phyloP scores from a whole-genome alignment of 2,113 vertebrate genomes.

The Mustela lutreola region DNA sequence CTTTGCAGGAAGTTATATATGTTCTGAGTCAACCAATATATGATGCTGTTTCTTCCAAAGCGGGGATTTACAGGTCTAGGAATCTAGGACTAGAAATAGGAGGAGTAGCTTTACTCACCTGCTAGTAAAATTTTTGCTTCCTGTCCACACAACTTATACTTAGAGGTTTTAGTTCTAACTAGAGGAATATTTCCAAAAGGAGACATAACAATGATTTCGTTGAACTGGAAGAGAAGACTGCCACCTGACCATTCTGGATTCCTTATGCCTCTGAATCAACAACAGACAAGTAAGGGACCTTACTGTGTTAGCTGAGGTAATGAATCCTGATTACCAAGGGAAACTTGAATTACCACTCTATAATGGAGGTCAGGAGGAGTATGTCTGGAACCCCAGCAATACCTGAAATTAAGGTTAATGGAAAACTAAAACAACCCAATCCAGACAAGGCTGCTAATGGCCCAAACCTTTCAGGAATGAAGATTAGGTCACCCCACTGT shows the following conservation, averaged over 20 bases:
- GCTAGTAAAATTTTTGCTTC: not conserved
- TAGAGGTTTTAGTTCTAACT: not conserved
- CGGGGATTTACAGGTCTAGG: not conserved
- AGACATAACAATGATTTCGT: not conserved
- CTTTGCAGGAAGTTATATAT: not conserved
- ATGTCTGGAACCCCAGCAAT: not conserved
- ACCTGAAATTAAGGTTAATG: not conserved
- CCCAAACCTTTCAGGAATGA: not conserved
- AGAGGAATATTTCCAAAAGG: not conserved
- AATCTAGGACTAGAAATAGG: not conserved
- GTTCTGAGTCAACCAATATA: not conserved
- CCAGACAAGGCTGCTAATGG: not conserved
- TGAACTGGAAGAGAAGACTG: not conserved
- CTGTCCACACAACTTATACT: not conserved
- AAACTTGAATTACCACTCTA: not conserved
- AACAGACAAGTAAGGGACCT: not conserved
- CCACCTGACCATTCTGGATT: not conserved
- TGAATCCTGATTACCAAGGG: not conserved
- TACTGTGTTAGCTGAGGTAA: not conserved
- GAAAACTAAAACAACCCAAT: not conserved
- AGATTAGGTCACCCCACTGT: not conserved
- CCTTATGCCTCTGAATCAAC: not conserved
- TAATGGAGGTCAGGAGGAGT: not conserved
- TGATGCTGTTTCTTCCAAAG: not conserved
- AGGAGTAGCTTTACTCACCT: not conserved